Evolutionary conservation across 1,140 invertebrate genomes (phyloP).

Genomic region (Sinella curviseta): DNA sequence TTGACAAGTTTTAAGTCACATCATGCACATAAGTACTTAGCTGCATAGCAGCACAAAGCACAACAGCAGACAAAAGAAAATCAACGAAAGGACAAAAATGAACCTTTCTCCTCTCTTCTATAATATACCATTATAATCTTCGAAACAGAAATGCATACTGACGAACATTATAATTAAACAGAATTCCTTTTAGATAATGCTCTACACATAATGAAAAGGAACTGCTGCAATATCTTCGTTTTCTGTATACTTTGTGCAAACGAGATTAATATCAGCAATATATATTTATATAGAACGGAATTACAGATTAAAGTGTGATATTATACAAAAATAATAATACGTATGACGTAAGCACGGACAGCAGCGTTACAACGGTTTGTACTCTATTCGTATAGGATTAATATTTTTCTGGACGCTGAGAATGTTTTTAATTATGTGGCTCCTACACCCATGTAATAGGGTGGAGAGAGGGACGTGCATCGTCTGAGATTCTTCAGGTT

Average conservation of each 20-base stretch:
- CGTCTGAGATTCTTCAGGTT: background rate
- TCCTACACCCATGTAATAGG: background rate
- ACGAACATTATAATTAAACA: background rate
- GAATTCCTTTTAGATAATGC: background rate
- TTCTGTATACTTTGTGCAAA: too few relatives aligned
- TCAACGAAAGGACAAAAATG: background rate
- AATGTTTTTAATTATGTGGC: background rate
- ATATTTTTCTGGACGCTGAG: background rate
- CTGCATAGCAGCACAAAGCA: background rate
- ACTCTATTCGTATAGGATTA: background rate
- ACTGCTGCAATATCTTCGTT: background rate
- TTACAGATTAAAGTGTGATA: background rate
- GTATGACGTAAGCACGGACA: too few relatives aligned
- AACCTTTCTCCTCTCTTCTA: background rate
- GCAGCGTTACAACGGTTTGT: too few relatives aligned
- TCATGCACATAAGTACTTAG: background rate
- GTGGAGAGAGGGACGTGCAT: background rate
- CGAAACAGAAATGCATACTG: background rate
- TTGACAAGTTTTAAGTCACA: background rate
- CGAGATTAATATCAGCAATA: too few relatives aligned
- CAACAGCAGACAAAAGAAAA: background rate
- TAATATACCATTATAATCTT: background rate
- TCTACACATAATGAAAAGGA: background rate
- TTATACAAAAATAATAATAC: too few relatives aligned
- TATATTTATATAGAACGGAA: too few relatives aligned